Conservation (phyloP, 2,797 vertebrate genomes). For the Lithobates sylvaticus region DNA sequence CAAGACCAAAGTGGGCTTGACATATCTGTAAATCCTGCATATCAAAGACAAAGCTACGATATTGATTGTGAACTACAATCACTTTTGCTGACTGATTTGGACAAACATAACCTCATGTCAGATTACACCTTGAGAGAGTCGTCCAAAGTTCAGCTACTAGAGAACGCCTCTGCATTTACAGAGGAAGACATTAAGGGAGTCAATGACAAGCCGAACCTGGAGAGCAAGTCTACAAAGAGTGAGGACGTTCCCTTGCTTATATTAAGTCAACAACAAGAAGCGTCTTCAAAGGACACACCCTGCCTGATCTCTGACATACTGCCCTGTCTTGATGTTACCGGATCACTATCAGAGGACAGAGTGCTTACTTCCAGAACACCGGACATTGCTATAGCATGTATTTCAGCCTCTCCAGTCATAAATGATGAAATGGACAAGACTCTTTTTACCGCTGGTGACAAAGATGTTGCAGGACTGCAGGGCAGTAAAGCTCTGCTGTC, state of each 20-base stretch:
- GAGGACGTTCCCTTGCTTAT: conserved; percentile 31
- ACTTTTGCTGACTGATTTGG: conserved; percentile 27
- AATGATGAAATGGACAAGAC: background rate
- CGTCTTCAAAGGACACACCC: conserved; percentile 45
- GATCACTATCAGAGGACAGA: background rate
- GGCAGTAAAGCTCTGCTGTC: background rate
- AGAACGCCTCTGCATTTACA: background rate
- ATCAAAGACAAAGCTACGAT: conserved; percentile 18
- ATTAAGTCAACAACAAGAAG: conserved; percentile 45
- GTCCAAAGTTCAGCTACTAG: conserved; percentile 31
- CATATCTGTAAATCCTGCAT: background rate
- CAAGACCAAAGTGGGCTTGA: conserved; percentile 24
- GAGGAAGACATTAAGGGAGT: background rate
- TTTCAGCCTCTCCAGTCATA: background rate
- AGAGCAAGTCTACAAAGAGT: conserved; percentile 30
- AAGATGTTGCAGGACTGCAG: background rate
- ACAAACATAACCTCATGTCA: conserved; percentile 30
- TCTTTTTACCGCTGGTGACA: background rate
- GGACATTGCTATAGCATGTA: background rate
- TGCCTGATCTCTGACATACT: conserved; percentile 16
- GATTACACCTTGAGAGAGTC: conserved; percentile 4
- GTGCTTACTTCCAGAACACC: background rate
- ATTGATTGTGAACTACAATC: conserved; percentile 18
- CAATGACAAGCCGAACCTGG: conserved; percentile 25
- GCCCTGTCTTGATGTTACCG: background rate